A percentile compares a stretch with the other conserved stretches of the same genome.
These are phyloP conservation scores for Leucozona laternaria DNA, from an alignment of 2,888 invertebrate genomes.

Conservation along the genomic window DNA sequence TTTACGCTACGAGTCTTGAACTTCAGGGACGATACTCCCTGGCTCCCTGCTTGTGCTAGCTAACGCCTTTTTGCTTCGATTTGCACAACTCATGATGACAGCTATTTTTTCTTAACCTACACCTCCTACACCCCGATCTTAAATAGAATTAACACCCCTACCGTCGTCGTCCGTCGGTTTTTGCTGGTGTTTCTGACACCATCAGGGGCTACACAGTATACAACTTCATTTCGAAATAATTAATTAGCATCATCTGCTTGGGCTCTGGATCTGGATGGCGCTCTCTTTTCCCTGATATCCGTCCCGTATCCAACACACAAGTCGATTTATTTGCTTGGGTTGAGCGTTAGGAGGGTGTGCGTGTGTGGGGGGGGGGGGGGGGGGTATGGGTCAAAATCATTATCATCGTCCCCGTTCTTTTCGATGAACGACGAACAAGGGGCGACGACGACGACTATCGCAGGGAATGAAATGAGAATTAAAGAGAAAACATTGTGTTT, in stretches of 20 bases:
- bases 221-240: constrained; percentile 73
- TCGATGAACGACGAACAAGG: background rate
- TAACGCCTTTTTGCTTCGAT: constrained; percentile 28
- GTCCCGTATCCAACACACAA: constrained; percentile 43
- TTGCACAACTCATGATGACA: constrained; percentile 69
- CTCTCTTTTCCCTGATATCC: constrained; percentile 15
- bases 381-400: constrained; percentile 68
- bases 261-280: constrained; percentile 37
- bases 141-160: constrained; percentile 56
- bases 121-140: constrained; percentile 1
- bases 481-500: constrained; percentile 63
- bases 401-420: constrained; percentile 49
- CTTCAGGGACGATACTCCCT: background rate
- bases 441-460: background rate
- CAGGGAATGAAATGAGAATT: constrained; percentile 22
- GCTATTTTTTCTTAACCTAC: constrained; percentile 24
- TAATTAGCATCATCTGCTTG: constrained; percentile 74
- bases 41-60: background rate
- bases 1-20: constrained; percentile 42
- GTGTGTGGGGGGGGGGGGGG: background rate
- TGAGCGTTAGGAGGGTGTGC: constrained; percentile 1
- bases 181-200: constrained; percentile 12
- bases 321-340: constrained; percentile 73
- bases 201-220: constrained; percentile 31
- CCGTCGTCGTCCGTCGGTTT: background rate